These are phyloP conservation scores for Nesoenas mayeri DNA, from an alignment of 2,113 vertebrate species.

Conservation along the genomic window DNA sequence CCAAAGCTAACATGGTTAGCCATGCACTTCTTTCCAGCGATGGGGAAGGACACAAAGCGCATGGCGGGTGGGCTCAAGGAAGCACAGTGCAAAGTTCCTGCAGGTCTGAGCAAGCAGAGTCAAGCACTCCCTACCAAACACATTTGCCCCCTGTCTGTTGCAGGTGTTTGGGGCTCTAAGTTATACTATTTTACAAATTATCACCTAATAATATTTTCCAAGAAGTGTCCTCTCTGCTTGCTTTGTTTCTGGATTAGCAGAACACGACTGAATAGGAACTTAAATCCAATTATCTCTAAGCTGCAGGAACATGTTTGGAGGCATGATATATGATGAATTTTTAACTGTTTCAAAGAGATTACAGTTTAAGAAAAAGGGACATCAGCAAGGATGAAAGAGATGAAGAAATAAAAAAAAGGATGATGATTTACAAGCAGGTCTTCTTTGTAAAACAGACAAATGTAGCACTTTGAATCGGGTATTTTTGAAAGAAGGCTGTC, in stretches of 20 bases:
- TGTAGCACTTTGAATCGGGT: background rate
- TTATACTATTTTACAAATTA: background rate
- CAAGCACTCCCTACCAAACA: background rate
- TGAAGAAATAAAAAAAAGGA: background rate
- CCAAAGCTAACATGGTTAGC: background rate
- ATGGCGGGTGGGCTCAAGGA: background rate
- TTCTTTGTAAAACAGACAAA: background rate
- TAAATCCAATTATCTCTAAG: background rate
- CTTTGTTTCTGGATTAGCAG: background rate
- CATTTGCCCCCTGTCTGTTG: background rate
- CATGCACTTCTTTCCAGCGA: background rate
- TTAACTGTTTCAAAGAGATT: slow-evolving; percentile 7
- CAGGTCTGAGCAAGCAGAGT: background rate
- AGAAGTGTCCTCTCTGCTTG: background rate
- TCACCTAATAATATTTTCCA: background rate
- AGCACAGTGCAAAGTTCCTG: background rate
- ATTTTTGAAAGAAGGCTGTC: background rate
- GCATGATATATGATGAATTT: background rate
- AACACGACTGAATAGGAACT: background rate
- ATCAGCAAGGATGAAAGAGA: background rate
- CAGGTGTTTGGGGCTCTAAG: background rate
- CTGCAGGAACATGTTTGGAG: background rate
- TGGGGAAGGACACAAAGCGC: background rate
- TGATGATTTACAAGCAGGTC: background rate
- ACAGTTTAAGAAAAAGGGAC: background rate